A percentile compares a stretch with the other conserved stretches of the same genome.
Conservation (phyloP, 1,140 invertebrate species). For the Pemphigus obesinymphae region DNA sequence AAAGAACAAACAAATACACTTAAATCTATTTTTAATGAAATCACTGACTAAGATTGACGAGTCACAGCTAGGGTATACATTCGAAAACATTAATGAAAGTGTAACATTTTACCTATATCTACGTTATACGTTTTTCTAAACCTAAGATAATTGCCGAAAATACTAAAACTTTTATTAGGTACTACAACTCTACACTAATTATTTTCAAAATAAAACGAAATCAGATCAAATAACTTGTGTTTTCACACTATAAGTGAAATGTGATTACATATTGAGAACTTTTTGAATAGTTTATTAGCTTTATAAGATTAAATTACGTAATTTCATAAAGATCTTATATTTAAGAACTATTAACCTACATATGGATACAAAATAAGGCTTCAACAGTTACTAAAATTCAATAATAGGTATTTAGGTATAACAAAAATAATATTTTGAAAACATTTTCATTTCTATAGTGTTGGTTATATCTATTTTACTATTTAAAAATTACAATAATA, state of each 20-base stretch:
- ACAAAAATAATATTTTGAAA: not conserved
- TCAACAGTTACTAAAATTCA: not conserved
- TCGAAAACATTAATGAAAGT: no score
- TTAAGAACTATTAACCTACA: constrained; percentile 5
- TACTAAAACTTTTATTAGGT: no score
- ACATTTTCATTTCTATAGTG: no score
- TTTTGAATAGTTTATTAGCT: no score
- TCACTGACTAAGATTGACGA: not conserved
- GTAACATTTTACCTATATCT: no score
- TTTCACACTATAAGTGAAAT: no score
- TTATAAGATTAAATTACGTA: not conserved
- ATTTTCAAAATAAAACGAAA: not conserved
- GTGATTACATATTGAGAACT: no score
- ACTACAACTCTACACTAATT: not conserved
- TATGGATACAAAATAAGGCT: not conserved
- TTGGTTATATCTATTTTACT: no score
- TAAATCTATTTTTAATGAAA: not conserved
- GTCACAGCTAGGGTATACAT: no score
- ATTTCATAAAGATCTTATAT: not conserved
- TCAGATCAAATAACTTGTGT: no score
- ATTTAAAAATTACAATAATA: no score
- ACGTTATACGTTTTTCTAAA: not conserved
- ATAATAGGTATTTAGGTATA: not conserved
- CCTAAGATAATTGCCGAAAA: not conserved
- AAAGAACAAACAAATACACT: not conserved